Evolutionary conservation across 1,140 invertebrate species (phyloP), one percentile per base, ranked within the genome.

Genomic region (Drosophila quadrilineata): DNA sequence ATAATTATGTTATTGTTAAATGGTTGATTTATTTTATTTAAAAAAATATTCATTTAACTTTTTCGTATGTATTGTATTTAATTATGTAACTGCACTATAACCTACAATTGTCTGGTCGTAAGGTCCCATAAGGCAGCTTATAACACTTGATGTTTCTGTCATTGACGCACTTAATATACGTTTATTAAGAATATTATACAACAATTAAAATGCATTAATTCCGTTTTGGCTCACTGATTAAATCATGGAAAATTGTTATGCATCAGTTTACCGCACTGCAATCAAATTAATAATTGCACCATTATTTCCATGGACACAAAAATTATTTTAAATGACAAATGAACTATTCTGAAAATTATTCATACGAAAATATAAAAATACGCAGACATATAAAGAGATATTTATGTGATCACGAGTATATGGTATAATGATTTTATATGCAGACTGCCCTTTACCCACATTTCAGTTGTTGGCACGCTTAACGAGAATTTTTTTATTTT

Each of bases 401-500:
- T n/a, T n/a, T n/a, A n/a, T n/a, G n/a, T n/a, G n/a, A n/a, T 9
- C 17, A 41, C n/a, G 9, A 22, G 6, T 14, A 43, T 9, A 43
- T 22, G 14, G 8, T 29, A 12, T 21, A 12, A 26, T 60, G 50
- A 56, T n/a, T 65, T 65, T 49, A 76, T 72, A 48, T 28, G 33
- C 77, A 16, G 17, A 28, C 10, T 80, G 77, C 76, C 76, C 76
- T 80, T 80, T 80, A 84, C 77, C 76, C 54, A 80, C 67, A 69
- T 80, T 75, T 45, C 6, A 49, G 26, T 10, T n/a, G n/a, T n/a
- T 31, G 45, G 21, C 49, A 57, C 31, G 38, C 50, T 26, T 56
- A 73, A 67, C 52, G 69, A 77, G 49, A 72, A 71, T 40, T 41
- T 60, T 40, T n/a, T n/a, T n/a, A n/a, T n/a, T n/a, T n/a, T n/a